phyloP scores from a whole-genome alignment of 2,888 invertebrate species.

The Lasiommata megera region DNA sequence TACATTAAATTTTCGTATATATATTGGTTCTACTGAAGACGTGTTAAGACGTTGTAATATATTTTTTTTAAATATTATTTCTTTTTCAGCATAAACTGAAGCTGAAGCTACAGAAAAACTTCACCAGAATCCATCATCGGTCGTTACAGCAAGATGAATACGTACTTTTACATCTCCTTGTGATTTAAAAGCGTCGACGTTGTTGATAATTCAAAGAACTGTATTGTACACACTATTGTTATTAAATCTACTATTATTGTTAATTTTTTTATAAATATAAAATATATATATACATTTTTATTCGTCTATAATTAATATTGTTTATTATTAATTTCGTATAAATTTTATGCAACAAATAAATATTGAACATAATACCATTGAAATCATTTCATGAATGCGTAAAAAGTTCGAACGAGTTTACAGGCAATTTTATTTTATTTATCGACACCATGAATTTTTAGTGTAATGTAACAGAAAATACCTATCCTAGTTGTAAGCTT shows the following conservation, averaged over 20 bases:
- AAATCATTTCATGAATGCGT: no score
- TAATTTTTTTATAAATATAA: slow-evolving; percentile 19
- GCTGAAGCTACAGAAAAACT: not conserved
- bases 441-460: no score
- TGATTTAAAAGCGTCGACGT: not conserved
- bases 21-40: no score
- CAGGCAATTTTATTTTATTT: no score
- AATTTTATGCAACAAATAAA: no score
- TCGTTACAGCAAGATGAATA: not conserved
- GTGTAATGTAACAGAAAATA: no score
- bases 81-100: slow-evolving; percentile 22
- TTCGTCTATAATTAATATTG: not conserved
- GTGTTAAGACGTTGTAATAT: no score
- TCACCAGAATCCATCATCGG: not conserved
- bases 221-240: slow-evolving; percentile 12
- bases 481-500: no score
- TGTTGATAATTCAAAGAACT: not conserved
- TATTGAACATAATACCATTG: no score
- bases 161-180: not conserved
- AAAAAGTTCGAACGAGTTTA: no score
- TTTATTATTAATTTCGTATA: not conserved
- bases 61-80: not conserved
- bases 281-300: not conserved
- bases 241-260: slow-evolving; percentile 21
- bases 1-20: no score